Percentiles rank a stretch among this genome's conserved stretches.
Evolutionary conservation across 2,888 invertebrate genomes (phyloP).

Genomic region (Drosophila flavopinicola): DNA sequence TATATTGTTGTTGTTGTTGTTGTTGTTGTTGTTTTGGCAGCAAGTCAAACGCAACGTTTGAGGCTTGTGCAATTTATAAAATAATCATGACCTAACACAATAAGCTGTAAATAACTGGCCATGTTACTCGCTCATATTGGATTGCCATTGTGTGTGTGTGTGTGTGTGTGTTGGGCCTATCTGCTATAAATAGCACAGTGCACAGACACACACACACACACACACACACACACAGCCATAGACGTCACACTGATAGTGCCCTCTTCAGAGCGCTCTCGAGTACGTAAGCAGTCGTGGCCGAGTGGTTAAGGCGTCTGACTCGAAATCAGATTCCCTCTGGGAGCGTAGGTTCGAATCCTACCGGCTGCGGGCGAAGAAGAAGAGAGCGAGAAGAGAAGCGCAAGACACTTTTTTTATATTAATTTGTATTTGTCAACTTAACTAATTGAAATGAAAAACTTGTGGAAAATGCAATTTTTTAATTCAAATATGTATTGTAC

Average conservation of each 20-base stretch:
- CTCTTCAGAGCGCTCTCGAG: not conserved
- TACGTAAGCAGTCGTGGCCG: constrained; percentile 83
- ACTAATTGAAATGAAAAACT: no score
- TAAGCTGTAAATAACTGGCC: constrained; percentile 59
- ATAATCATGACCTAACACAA: constrained; percentile 75
- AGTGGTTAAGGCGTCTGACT: constrained; percentile 85
- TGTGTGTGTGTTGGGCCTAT: not conserved
- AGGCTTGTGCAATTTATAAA: constrained; percentile 61
- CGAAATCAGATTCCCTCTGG: constrained; percentile 89
- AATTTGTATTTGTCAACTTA: no score
- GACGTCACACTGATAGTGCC: constrained; percentile 1
- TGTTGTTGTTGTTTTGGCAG: constrained; percentile 31
- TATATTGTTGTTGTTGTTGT: constrained; percentile 7
- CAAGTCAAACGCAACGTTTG: constrained; percentile 54
- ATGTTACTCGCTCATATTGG: constrained; percentile 28
- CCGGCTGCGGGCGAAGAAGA: no score
- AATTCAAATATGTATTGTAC: no score
- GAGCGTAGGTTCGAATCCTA: constrained; percentile 95
- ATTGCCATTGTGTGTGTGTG: constrained; percentile 8
- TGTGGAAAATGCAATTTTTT: no score
- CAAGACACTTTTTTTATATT: no score
- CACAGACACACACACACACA: not conserved
- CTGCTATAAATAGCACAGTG: constrained; percentile 21
- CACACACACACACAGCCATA: not conserved
- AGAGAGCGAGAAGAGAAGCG: no score